phyloP scores from a whole-genome alignment of 2,888 invertebrate genomes.

The Ophion costatus region DNA sequence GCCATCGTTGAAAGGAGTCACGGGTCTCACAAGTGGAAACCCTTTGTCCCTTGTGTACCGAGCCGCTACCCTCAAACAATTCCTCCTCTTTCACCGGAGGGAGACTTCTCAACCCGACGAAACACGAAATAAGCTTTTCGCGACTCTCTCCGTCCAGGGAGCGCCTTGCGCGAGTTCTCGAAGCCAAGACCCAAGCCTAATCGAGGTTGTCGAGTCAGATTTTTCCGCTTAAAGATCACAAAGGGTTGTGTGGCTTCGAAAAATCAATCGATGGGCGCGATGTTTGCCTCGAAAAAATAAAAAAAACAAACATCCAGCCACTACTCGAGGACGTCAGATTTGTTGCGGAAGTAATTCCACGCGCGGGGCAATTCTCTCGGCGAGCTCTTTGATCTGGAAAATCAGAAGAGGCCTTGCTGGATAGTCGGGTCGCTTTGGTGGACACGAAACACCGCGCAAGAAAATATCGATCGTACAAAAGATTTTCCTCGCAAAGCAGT shows the following conservation, averaged over 20 bases:
- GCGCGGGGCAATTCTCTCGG: not conserved
- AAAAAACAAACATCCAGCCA: not conserved
- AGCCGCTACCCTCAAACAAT: not conserved
- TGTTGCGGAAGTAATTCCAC: not conserved
- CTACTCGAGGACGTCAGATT: not conserved
- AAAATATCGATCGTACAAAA: not conserved
- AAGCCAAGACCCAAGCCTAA: not conserved
- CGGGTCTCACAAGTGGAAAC: not conserved
- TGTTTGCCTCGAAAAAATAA: not conserved
- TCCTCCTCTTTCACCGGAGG: not conserved
- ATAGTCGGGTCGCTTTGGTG: not conserved
- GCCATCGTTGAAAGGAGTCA: conserved; percentile 30
- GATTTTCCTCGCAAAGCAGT: not conserved
- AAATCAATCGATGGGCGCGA: not conserved
- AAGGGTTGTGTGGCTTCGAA: not conserved
- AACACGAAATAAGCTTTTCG: conserved; percentile 2
- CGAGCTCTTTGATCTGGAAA: not conserved
- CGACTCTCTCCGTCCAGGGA: not conserved
- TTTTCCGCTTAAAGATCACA: not conserved
- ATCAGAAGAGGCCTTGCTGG: too few species aligned
- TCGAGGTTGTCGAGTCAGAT: not conserved
- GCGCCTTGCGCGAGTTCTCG: not conserved
- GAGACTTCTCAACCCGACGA: not conserved
- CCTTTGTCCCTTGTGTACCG: conserved; percentile 23
- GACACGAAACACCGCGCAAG: not conserved